Percentiles rank a stretch among this genome's conserved stretches.
phyloP scores from a whole-genome alignment of 2,888 invertebrate genomes.

The Andrena trimmerana region DNA sequence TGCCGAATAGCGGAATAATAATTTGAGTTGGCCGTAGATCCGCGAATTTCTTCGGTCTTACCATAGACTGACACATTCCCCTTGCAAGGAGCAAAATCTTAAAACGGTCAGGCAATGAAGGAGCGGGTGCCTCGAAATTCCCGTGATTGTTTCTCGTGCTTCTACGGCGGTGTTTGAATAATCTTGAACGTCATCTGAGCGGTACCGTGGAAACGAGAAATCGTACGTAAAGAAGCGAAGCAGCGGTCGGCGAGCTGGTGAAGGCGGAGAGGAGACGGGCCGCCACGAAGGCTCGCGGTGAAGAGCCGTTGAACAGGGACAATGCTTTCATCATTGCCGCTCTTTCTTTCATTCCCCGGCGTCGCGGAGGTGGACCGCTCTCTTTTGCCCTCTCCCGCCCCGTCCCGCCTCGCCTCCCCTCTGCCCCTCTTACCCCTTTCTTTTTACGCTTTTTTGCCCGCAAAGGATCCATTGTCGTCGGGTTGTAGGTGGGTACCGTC shows the following conservation, averaged over 20 bases:
- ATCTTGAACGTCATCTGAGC: conserved; percentile 69
- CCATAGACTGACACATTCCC: conserved; percentile 4
- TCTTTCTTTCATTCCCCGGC: conserved; percentile 80
- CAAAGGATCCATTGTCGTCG: conserved; percentile 84
- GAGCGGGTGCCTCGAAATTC: too few species aligned
- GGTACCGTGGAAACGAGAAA: conserved; percentile 45
- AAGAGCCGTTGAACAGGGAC: conserved; percentile 80
- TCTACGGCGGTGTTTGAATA: conserved; percentile 55
- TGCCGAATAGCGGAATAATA: too few species aligned
- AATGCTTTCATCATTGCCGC: conserved; percentile 85
- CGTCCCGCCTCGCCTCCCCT: conserved; percentile 40
- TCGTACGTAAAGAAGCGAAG: conserved; percentile 47
- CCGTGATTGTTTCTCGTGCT: conserved; percentile 29
- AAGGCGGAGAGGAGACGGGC: conserved; percentile 69
- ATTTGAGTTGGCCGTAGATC: too few species aligned
- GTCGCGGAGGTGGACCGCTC: conserved; percentile 72
- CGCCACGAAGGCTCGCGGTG: conserved; percentile 70
- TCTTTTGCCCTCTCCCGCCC: conserved; percentile 57
- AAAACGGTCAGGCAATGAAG: too few species aligned
- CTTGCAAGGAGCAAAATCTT: conserved; percentile 10
- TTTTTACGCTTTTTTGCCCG: conserved; percentile 81
- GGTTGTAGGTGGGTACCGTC: conserved; percentile 80
- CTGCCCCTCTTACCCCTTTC: conserved; percentile 67
- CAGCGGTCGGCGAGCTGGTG: conserved; percentile 29
- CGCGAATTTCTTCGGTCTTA: too few species aligned